Base-by-base conservation (phyloP, 1,140 invertebrate species). In the Saccostrea glomerata region DNA sequence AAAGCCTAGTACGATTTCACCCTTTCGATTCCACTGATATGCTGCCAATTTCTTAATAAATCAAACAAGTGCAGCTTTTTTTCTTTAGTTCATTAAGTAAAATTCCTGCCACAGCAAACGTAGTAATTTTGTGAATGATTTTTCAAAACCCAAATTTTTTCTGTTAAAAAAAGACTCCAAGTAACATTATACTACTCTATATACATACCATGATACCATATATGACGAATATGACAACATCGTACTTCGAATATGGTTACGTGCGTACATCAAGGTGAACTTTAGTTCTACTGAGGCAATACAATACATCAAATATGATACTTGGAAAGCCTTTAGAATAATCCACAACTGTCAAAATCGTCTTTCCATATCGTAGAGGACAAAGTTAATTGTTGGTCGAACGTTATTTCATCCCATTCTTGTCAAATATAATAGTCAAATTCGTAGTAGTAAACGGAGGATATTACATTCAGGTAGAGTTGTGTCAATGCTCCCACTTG, bases 391-490 rank as follows among this genome's bases (percentile, higher is more conserved):
- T 77, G 70, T 30, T 77, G 30, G 70, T 25, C 70, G 70, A 77
- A 36, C 70, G 70, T 77, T 77, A 77, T 77, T 77, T 77, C 70
- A 77, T 30, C 70, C 70, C 70, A 36, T 77, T 77, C 25, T 25
- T 77, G 70, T 77, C 70, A 36, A 77, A 77, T 30, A 77, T 25
- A 17, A 77, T 77, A 25, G 23, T 25, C 25, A 30, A 77, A 77
- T 77, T 77, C 70, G 25, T 77, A 36, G 25, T 15, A 2, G 4
- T 77, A 77, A 36, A 30, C 13, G 30, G 70, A 77, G 25, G 30
- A 36, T 77, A 23, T 17, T 36, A 25, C 25, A 30, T 17, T 77
- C 13, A 30, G 58, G 70, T 77, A 11, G 25, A 36, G 25, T 5
- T 13, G 70, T 77, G 70, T 77, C 70, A 77, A 15, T 77, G 30